These are phyloP conservation scores for Pseudomyrmex dendroicus DNA, from an alignment of 1,140 invertebrate genomes.

Conservation along the genomic window DNA sequence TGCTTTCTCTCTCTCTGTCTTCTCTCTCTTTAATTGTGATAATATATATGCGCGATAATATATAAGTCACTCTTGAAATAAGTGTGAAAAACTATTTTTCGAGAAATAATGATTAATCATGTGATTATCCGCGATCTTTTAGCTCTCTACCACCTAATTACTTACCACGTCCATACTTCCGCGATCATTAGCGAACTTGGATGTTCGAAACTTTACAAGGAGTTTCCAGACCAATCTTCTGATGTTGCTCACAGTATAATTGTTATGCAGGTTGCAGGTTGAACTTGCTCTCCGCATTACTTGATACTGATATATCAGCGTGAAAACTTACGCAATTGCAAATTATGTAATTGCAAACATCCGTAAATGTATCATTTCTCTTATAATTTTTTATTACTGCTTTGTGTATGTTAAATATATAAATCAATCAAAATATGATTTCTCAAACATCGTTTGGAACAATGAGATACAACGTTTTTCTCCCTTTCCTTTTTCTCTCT, in stretches of 20 bases:
- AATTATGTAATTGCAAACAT: neutral
- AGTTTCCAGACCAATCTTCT: slow-evolving; percentile 37
- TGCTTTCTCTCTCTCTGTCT: neutral
- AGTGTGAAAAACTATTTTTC: neutral
- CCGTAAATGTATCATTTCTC: neutral
- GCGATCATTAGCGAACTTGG: slow-evolving; percentile 28
- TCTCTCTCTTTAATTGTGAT: neutral
- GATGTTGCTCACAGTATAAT: slow-evolving; percentile 32
- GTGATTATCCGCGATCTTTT: slow-evolving; percentile 29
- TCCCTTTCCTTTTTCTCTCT: too few species aligned
- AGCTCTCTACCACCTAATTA: slow-evolving; percentile 24
- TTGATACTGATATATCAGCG: neutral
- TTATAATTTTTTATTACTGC: neutral
- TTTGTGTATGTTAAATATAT: too few species aligned
- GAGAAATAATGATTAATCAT: slow-evolving; percentile 39
- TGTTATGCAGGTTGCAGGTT: slow-evolving; percentile 7
- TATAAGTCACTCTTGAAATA: slow-evolving; percentile 17
- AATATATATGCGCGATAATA: neutral
- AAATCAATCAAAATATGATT: too few species aligned
- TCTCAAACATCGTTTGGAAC: too few species aligned
- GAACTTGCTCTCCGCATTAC: slow-evolving; percentile 22
- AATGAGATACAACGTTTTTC: too few species aligned
- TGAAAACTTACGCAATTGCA: slow-evolving; percentile 19
- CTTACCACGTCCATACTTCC: slow-evolving; percentile 25
- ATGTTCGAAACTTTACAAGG: slow-evolving; percentile 12